Evolutionary conservation across 1,140 invertebrate genomes (phyloP).

Genomic region (Alviniconcha marisindica): DNA sequence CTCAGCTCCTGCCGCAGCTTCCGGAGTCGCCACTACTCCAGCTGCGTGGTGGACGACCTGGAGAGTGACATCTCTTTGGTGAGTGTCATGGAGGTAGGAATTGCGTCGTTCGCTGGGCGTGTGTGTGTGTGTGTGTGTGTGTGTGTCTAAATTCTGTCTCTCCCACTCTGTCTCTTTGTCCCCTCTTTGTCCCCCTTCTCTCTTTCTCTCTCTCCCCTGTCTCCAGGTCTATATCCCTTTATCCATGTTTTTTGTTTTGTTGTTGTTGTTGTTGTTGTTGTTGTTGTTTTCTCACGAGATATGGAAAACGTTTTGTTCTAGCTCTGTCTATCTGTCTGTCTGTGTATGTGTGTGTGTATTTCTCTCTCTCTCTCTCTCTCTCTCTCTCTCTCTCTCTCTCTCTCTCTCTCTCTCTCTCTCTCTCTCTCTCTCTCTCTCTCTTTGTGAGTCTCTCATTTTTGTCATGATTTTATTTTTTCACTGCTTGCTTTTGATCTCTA

Average conservation of each 20-base stretch:
- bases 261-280: too few relatives aligned
- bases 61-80: constrained; percentile 56
- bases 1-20: constrained; percentile 52
- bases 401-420: too few relatives aligned
- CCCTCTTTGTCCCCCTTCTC: background rate
- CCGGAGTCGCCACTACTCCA: constrained; percentile 53
- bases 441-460: too few relatives aligned
- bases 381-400: too few relatives aligned
- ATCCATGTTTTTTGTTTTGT: too few relatives aligned
- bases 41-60: constrained; percentile 49
- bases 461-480: too few relatives aligned
- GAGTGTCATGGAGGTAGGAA: too few relatives aligned
- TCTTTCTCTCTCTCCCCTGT: background rate
- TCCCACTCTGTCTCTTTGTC: background rate
- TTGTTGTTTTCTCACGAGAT: too few relatives aligned
- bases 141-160: background rate
- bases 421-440: too few relatives aligned
- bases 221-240: background rate
- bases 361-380: too few relatives aligned
- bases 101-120: too few relatives aligned
- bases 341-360: background rate
- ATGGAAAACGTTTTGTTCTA: background rate
- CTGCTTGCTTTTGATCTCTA: too few relatives aligned
- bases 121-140: background rate
- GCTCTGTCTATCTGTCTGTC: background rate